A percentile compares a stretch with the other conserved stretches of the same genome.
Evolutionary conservation across 1,140 invertebrate species (phyloP).

Genomic region (Zaprionus ghesquierei): DNA sequence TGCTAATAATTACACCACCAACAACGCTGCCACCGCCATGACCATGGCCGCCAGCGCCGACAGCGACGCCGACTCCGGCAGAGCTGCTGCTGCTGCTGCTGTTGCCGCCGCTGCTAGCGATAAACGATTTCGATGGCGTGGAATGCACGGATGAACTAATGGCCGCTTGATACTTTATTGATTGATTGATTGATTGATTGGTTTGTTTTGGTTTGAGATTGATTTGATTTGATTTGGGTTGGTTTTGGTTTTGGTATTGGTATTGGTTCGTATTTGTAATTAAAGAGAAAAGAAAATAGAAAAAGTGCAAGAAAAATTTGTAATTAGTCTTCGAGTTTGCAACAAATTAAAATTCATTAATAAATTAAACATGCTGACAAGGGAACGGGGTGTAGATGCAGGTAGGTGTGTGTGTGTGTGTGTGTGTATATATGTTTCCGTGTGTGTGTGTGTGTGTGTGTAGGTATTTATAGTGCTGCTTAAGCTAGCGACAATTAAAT

Average conservation of each 20-base stretch:
- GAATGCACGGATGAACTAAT: constrained; percentile 84
- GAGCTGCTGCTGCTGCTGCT: constrained; percentile 32
- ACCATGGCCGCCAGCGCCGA: constrained; percentile 54
- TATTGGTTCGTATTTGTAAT: constrained; percentile 40
- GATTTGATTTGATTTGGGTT: constrained; percentile 14
- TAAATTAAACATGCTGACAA: constrained; percentile 59
- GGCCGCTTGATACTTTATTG: constrained; percentile 82
- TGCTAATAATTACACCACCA: constrained; percentile 64
- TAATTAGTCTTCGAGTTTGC: constrained; percentile 71
- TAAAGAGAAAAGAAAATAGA: constrained; percentile 77
- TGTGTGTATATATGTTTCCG: background rate
- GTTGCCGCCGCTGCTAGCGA: constrained; percentile 60
- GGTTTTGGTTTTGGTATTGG: constrained; percentile 19
- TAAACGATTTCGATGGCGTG: constrained; percentile 86
- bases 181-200: constrained; percentile 34
- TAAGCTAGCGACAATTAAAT: constrained; percentile 47
- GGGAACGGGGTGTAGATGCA: background rate
- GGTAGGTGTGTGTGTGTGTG: constrained; percentile 1
- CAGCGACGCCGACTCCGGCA: constrained; percentile 27
- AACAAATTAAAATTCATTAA: constrained; percentile 64
- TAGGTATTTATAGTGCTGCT: constrained; percentile 36
- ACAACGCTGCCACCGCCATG: constrained; percentile 69
- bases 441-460: constrained; percentile 13
- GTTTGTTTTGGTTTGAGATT: constrained; percentile 21
- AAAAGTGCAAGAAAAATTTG: constrained; percentile 77